Base-by-base conservation (phyloP, 2,113 vertebrate genomes). In the Mobula hypostoma region DNA sequence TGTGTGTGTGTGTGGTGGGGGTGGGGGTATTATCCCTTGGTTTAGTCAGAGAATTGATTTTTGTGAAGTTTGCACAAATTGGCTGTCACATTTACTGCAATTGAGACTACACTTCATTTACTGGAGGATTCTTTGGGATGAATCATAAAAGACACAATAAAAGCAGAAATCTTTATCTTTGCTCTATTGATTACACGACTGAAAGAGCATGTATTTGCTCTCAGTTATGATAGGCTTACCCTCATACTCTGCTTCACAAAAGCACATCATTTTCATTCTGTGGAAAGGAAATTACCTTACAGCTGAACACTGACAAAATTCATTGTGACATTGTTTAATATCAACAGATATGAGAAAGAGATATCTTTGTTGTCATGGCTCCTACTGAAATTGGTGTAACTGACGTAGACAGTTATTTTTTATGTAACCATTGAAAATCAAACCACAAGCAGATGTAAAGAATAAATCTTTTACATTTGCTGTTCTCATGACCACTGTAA, bases 301-400 rank as follows among this genome's bases (percentile, higher is more conserved):
- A 90, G 0, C 32, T 66, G 61, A n/a, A 66, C 24, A 48, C 19
- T 83, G 80, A 19, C 80, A 24, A 17, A 90, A 90, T 14, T 1
- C 29, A 90, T 56, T 90, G 58, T n/a, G 61, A 27, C 63, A 32
- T 15, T 66, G 80, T 9, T 48, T 48, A 90, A 90, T 88, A 88
- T 90, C 29, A 90, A 90, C n/a, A 90, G 87, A 90, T 90, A 90
- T 66, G 58, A 14, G 80, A n/a, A 66, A 90, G 27, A 63, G 9
- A 63, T 61, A 63, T 27, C 5, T 32, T 66, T 90, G 61, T 5
- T 17, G 87, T 66, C 58, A 90, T 90, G n/a, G 56, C 66, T 66
- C 61, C 87, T 0, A 32, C 27, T 87, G 24, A 87, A 87, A 61
- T 48, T 90, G 24, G 61, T 61, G 7, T 61, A n/a, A 66, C 12